Evolutionary conservation across 2,888 invertebrate genomes (phyloP).

Genomic region (Melieria omissa): DNA sequence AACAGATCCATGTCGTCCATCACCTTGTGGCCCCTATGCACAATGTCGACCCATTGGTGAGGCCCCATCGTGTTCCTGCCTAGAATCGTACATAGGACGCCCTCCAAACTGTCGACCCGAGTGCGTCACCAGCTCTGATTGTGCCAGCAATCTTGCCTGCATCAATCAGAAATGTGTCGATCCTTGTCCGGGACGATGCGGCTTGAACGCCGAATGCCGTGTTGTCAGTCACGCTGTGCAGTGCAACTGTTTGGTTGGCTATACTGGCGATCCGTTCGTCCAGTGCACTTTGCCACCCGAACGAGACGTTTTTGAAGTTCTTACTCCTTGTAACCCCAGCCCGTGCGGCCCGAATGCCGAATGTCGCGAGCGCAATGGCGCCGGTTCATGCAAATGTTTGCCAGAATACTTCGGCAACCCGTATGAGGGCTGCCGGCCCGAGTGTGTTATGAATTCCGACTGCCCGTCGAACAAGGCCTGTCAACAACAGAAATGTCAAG

Average conservation of each 20-base stretch:
- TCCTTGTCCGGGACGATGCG: conserved; percentile 80
- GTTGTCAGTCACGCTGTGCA: conserved; percentile 81
- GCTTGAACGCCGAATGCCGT: conserved; percentile 77
- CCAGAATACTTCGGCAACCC: conserved; percentile 82
- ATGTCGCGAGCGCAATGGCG: conserved; percentile 75
- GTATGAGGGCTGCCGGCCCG: conserved; percentile 80
- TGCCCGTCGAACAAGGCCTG: conserved; percentile 79
- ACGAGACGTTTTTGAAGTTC: conserved; percentile 65
- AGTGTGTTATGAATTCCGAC: conserved; percentile 79
- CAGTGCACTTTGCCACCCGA: conserved; percentile 69
- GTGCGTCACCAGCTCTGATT: conserved; percentile 82
- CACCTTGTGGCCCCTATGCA: conserved; percentile 84
- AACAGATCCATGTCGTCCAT: conserved; percentile 78
- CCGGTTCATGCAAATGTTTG: conserved; percentile 77
- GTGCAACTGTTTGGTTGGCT: conserved; percentile 76
- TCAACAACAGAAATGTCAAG: conserved; percentile 78
- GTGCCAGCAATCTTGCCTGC: conserved; percentile 76
- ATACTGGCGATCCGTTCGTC: conserved; percentile 81
- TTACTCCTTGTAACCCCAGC: conserved; percentile 73
- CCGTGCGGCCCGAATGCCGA: conserved; percentile 78
- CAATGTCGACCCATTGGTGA: conserved; percentile 76
- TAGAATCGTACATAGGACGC: conserved; percentile 74
- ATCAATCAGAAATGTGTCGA: conserved; percentile 81
- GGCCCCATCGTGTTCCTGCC: conserved; percentile 80
- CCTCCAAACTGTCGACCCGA: conserved; percentile 84